phyloP scores from a whole-genome alignment of 2,113 vertebrate species.

The Microcebus murinus region DNA sequence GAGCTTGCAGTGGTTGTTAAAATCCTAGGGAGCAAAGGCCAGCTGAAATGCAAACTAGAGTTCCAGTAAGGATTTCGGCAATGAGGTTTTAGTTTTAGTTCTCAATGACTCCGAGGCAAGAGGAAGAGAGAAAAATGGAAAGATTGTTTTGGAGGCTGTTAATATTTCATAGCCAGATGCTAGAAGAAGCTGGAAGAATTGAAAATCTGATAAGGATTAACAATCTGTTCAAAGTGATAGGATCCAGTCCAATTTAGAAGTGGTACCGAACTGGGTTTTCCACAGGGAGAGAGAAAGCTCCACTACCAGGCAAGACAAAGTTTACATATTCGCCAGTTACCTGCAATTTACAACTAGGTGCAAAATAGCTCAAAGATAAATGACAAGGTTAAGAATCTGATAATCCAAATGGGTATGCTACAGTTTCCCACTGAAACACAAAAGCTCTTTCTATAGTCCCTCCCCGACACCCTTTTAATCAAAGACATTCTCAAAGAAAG shows the following conservation, averaged over 20 bases:
- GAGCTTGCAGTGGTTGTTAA: background rate
- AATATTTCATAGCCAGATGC: background rate
- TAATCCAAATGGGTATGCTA: background rate
- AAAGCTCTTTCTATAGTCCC: background rate
- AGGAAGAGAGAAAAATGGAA: background rate
- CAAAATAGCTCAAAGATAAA: background rate
- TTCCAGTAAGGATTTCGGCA: background rate
- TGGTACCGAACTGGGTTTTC: background rate
- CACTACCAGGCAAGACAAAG: background rate
- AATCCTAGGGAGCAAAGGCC: background rate
- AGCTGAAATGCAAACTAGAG: background rate
- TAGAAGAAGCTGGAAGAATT: background rate
- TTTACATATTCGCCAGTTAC: background rate
- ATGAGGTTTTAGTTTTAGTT: background rate
- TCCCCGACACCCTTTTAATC: background rate
- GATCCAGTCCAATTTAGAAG: background rate
- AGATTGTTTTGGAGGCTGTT: background rate
- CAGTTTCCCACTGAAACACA: background rate
- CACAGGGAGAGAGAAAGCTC: background rate
- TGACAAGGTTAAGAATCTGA: background rate
- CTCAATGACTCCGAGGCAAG: background rate
- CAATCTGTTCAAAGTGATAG: background rate
- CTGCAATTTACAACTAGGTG: background rate
- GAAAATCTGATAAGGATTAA: background rate
- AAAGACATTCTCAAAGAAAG: background rate